phyloP scores from a whole-genome alignment of 2,113 vertebrate genomes.

The Coreoperca whiteheadi region DNA sequence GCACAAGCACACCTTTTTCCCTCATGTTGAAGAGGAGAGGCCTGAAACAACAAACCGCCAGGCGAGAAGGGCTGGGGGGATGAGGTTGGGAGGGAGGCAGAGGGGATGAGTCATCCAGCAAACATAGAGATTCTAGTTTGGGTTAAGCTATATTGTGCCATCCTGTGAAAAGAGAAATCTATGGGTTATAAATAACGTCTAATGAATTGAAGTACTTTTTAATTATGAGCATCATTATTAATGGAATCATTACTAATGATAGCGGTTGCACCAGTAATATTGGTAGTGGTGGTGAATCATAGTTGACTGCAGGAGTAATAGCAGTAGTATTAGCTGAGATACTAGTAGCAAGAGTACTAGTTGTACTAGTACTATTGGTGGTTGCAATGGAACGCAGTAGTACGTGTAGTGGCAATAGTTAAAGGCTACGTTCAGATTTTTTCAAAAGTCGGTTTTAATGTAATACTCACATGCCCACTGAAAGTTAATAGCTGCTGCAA shows the following conservation, averaged over 20 bases:
- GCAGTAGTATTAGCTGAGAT: background rate
- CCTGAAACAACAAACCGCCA: conserved; percentile 80
- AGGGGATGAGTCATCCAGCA: conserved; percentile 63
- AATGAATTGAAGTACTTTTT: conserved; percentile 39
- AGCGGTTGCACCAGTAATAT: background rate
- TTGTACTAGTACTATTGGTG: background rate
- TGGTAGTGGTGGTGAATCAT: background rate
- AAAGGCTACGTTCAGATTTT: too few relatives aligned
- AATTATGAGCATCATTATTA: conserved; percentile 26
- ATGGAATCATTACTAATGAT: conserved; percentile 27
- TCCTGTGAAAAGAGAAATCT: conserved; percentile 18
- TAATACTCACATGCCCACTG: too few relatives aligned
- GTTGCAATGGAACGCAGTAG: background rate
- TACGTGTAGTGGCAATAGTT: too few relatives aligned
- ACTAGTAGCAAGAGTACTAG: background rate
- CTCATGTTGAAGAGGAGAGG: conserved; percentile 69
- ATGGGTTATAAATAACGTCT: conserved; percentile 18
- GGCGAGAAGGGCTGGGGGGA: conserved; percentile 39
- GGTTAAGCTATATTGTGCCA: conserved; percentile 34
- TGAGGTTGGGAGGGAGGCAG: conserved; percentile 11
- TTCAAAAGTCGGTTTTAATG: too few relatives aligned
- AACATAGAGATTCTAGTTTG: conserved; percentile 55
- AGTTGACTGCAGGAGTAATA: background rate
- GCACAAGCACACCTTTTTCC: conserved; percentile 79
- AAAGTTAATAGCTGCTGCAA: too few relatives aligned